Percentiles rank a stretch among this genome's conserved stretches.
phyloP scores from a whole-genome alignment of 2,888 invertebrate genomes.

The Xanthia icteritia region DNA sequence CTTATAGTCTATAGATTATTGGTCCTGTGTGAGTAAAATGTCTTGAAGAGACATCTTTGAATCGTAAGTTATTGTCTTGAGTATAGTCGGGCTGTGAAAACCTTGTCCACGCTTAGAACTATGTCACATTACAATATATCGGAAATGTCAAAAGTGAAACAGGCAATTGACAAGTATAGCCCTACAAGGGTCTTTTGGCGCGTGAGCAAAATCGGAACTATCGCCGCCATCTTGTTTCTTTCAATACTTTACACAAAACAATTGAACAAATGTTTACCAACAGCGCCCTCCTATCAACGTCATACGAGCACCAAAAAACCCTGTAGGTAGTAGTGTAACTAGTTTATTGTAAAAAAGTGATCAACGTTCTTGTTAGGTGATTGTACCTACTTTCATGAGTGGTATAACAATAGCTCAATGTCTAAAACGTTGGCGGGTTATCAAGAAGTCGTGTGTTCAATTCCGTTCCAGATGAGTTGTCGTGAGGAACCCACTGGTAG shows the following conservation, averaged over 20 bases:
- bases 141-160: not conserved
- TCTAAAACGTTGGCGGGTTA: constrained; percentile 38
- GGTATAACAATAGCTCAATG: constrained; percentile 26
- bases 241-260: not conserved
- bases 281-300: not conserved
- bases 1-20: constrained; percentile 44
- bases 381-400: not conserved
- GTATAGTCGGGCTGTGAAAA: not conserved
- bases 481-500: not conserved
- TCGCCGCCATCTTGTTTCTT: not conserved
- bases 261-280: not conserved
- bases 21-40: constrained; percentile 34
- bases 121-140: too few species aligned
- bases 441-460: constrained; percentile 39
- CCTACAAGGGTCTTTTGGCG: not conserved
- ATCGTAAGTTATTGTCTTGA: not conserved
- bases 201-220: not conserved
- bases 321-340: too few species aligned
- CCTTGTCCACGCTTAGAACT: not conserved
- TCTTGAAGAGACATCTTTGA: constrained; percentile 4
- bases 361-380: not conserved
- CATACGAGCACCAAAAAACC: not conserved
- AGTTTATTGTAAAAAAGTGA: not conserved
- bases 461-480: constrained; percentile 33
- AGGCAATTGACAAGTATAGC: not conserved